A percentile compares a stretch with the other conserved stretches of the same genome.
Evolutionary conservation across 2,888 invertebrate species (phyloP).

Genomic region (Panopea generosa): DNA sequence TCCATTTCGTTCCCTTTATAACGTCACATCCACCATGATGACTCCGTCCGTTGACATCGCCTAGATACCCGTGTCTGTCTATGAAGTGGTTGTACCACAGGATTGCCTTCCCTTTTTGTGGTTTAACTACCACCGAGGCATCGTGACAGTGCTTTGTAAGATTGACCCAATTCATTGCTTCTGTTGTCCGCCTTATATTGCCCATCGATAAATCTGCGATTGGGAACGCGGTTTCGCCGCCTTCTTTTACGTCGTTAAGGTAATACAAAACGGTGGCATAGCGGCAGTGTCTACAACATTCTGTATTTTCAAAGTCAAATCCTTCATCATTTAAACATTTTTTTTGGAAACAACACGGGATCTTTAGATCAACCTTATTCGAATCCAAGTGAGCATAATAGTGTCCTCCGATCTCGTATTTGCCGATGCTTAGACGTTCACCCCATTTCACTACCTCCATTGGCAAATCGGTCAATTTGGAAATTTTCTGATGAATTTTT

Average conservation of each 20-base stretch:
- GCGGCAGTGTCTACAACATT: constrained; percentile 46
- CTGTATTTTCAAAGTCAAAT: constrained; percentile 3
- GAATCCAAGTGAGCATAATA: constrained; percentile 71
- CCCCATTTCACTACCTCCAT: constrained; percentile 54
- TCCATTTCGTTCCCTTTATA: constrained; percentile 74
- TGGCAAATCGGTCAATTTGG: constrained; percentile 47
- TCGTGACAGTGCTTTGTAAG: constrained; percentile 61
- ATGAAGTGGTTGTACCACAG: constrained; percentile 77
- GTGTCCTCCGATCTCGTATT: constrained; percentile 63
- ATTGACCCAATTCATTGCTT: constrained; percentile 33
- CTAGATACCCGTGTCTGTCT: constrained; percentile 69
- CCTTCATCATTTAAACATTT: constrained; percentile 8
- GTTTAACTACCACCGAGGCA: constrained; percentile 63
- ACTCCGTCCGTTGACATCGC: constrained; percentile 62
- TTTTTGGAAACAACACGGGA: constrained; percentile 61
- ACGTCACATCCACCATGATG: constrained; percentile 78
- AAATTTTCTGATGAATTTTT: constrained; percentile 36
- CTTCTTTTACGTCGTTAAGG: constrained; percentile 75
- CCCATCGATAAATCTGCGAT: constrained; percentile 46
- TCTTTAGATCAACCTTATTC: constrained; percentile 8
- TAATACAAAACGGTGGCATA: constrained; percentile 71
- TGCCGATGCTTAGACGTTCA: constrained; percentile 62
- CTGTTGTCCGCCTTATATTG: no score
- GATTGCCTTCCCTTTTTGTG: constrained; percentile 74
- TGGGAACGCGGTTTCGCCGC: constrained; percentile 77